phyloP scores from a whole-genome alignment of 2,797 vertebrate species.

The Phaenicophaeus curvirostris region DNA sequence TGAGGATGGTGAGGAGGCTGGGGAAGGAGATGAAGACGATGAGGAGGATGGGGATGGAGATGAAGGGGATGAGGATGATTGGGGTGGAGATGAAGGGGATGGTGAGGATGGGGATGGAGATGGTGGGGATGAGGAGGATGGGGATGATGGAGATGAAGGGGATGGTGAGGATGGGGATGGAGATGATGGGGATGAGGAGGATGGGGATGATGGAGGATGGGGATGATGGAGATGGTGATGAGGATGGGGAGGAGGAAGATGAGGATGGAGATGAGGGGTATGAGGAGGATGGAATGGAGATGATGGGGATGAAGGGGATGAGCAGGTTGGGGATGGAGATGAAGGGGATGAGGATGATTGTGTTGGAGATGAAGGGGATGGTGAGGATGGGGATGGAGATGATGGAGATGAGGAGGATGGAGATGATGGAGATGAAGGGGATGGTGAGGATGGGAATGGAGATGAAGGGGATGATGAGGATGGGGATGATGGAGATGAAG shows the following conservation, averaged over 20 bases:
- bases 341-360: no score
- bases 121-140: no score
- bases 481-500: no score
- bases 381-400: no score
- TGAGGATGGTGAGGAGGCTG: neutral
- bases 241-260: neutral
- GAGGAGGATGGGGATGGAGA: neutral
- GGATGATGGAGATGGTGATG: neutral
- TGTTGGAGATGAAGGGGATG: no score
- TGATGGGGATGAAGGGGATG: no score
- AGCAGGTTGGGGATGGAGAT: no score
- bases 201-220: rapidly evolving
- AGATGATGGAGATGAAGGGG: neutral
- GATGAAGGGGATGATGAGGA: no score
- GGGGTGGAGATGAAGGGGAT: neutral
- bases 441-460: neutral
- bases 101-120: neutral
- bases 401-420: no score
- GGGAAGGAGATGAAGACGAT: neutral
- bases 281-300: no score
- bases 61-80: neutral
- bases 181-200: no score
- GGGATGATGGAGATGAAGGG: neutral
- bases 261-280: neutral
- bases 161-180: neutral